phyloP scores from a whole-genome alignment of 2,113 vertebrate species.

The Crotalus tigris region DNA sequence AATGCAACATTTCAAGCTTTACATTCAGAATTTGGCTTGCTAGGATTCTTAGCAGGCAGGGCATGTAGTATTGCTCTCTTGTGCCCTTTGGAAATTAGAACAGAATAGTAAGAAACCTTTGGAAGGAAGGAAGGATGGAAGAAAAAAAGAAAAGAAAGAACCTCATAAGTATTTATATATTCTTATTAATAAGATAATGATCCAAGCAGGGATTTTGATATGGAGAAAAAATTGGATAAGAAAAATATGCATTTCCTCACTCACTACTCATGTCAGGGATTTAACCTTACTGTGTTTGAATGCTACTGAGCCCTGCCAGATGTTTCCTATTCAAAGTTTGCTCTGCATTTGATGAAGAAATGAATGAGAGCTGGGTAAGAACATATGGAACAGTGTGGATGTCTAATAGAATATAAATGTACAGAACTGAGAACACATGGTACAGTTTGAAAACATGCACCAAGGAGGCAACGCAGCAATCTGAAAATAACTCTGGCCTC shows the following conservation, averaged over 20 bases:
- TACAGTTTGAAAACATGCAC: not conserved
- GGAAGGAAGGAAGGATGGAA: not conserved
- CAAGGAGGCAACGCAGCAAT: not conserved
- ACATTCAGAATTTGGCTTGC: not conserved
- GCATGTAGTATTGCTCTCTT: not conserved
- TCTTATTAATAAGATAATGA: not conserved
- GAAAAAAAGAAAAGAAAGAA: not conserved
- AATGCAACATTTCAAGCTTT: not conserved
- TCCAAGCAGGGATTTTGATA: not conserved
- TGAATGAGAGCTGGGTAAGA: not conserved
- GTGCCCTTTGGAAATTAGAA: not conserved
- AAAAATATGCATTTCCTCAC: not conserved
- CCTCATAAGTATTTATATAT: not conserved
- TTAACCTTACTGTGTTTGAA: not conserved
- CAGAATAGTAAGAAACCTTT: not conserved
- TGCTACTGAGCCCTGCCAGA: not conserved
- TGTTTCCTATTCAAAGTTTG: rapidly evolving
- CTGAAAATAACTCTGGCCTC: not conserved
- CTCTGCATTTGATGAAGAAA: conserved; percentile 7
- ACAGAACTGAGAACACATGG: not conserved
- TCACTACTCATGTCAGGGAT: not conserved
- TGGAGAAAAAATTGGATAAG: not conserved
- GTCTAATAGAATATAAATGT: conserved; percentile 24
- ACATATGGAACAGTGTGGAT: not conserved
- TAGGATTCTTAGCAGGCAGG: not conserved